Percentiles rank a stretch among this genome's conserved stretches.
Evolutionary conservation across 2,113 vertebrate species (phyloP).

Genomic region (Bothrops jararaca): DNA sequence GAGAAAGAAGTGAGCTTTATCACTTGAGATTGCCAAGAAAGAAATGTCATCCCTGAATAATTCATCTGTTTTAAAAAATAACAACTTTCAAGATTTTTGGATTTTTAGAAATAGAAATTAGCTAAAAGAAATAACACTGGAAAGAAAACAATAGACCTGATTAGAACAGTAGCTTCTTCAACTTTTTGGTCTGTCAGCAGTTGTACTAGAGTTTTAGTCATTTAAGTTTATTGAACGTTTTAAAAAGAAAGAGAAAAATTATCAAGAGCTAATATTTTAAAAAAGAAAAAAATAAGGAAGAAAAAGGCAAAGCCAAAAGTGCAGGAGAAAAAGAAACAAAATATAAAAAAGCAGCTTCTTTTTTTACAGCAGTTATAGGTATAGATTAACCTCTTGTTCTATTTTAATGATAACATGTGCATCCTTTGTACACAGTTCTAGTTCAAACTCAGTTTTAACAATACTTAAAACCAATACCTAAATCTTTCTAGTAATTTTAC

Average conservation of each 20-base stretch:
- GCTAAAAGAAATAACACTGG: neutral
- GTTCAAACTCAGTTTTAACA: neutral
- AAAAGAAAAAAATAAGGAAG: neutral
- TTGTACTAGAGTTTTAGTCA: neutral
- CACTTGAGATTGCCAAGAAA: neutral
- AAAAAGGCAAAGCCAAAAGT: neutral
- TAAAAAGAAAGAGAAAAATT: neutral
- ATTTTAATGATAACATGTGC: neutral
- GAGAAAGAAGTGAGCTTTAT: neutral
- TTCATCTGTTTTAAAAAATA: neutral
- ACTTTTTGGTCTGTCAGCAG: neutral
- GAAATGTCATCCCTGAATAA: neutral
- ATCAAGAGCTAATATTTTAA: neutral
- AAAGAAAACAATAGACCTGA: neutral
- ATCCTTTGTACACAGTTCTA: neutral
- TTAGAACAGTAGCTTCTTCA: neutral
- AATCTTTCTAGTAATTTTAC: neutral
- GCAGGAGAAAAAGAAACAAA: neutral
- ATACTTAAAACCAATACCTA: neutral
- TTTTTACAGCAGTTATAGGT: neutral
- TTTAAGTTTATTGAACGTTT: neutral
- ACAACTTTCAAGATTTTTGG: neutral
- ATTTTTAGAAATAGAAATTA: neutral
- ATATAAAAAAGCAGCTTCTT: neutral
- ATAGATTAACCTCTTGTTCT: neutral